Evolutionary conservation across 2,888 invertebrate genomes (phyloP), one percentile per base, ranked within the genome.

Genomic region (Dysmachus trigonus): DNA sequence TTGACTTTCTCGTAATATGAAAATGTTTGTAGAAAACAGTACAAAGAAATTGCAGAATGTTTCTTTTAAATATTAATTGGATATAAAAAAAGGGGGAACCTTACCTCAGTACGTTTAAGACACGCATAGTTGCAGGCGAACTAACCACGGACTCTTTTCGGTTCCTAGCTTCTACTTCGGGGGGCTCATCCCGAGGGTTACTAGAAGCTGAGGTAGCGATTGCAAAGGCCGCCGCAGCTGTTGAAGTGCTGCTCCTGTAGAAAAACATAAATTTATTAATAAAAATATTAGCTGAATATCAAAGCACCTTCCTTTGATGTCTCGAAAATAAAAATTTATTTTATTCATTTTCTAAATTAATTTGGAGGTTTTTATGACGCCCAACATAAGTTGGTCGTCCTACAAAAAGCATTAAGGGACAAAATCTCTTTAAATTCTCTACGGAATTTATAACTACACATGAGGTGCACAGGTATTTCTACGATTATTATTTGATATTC

Each of bases 51-150:
- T n/a, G n/a, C n/a, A n/a, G n/a, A 18, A 2, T 47, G 0, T 47
- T 41, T 15, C 38, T 47, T 47, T 47, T n/a, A n/a, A n/a, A n/a
- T n/a, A n/a, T n/a, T n/a, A n/a, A n/a, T 0, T 47, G 1, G 0
- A 1, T n/a, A 47, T 47, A 18, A 18, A 27, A n/a, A 62, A 0
- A 22, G n/a, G n/a, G n/a, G n/a, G n/a, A n/a, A n/a, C 62, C 47
- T 87, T 88, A 94, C 94, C 94, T 94, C 76, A 98, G 93, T 1
- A 98, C 97, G 91, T 97, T 97, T 0, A 98, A 93, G 0, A 98
- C 98, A 87, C 98, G 92, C 97, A 98, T 98, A 0, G 97, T 98
- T 85, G 97, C 97, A n/a, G 98, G 98, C 5, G 97, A 97, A 72
- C 97, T 97, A 91, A 97, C 96, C 72, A 97, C 95, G 8, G 95